Evolutionary conservation across 2,797 vertebrate species (phyloP).

Genomic region (Eulemur rubriventer): DNA sequence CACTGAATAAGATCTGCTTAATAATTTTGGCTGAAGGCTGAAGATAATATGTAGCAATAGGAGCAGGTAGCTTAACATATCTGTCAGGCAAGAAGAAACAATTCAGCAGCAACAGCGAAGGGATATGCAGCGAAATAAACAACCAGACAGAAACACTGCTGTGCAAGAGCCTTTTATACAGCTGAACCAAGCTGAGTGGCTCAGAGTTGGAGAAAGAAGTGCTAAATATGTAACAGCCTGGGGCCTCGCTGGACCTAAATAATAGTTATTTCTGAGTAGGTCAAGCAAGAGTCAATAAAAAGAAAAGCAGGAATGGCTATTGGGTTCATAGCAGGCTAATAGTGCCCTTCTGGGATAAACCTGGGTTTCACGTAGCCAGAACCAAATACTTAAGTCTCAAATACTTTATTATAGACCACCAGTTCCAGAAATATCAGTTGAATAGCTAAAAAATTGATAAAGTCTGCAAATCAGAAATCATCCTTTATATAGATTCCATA

Average conservation of each 20-base stretch:
- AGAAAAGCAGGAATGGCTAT: constrained; percentile 65
- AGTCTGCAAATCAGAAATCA: neutral
- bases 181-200: constrained; percentile 74
- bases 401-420: constrained; percentile 5
- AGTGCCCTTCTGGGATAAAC: constrained; percentile 57
- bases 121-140: constrained; percentile 78
- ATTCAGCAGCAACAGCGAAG: constrained; percentile 53
- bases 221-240: constrained; percentile 78
- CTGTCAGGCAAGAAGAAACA: constrained; percentile 44
- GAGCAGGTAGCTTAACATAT: constrained; percentile 24
- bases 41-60: constrained; percentile 13
- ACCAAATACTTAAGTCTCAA: constrained; percentile 20
- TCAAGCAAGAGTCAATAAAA: constrained; percentile 79
- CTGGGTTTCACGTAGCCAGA: constrained; percentile 51
- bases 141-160: constrained; percentile 53
- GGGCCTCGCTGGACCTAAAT: constrained; percentile 71
- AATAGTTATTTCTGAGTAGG: constrained; percentile 77
- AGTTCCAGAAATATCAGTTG: neutral
- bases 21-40: constrained; percentile 24
- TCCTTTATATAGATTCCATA: neutral
- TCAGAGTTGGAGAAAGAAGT: constrained; percentile 72
- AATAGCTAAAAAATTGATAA: constrained; percentile 32
- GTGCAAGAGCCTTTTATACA: constrained; percentile 57
- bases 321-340: constrained; percentile 60
- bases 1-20: neutral